phyloP scores from a whole-genome alignment of 2,113 vertebrate species.

The Cranoglanis bouderius region DNA sequence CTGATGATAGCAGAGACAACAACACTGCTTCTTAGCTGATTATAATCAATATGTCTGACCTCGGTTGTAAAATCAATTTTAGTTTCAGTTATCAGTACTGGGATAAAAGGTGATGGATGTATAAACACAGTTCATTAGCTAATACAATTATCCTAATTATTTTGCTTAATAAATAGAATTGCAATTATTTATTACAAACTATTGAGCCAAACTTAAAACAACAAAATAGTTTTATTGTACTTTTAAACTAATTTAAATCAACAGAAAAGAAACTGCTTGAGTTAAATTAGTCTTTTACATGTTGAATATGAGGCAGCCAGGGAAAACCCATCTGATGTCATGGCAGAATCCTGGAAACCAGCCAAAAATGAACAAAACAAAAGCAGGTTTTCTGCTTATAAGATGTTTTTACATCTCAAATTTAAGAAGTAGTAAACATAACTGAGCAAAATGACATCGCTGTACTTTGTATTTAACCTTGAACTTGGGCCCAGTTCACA shows the following conservation, averaged over 20 bases:
- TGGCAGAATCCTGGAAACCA: not conserved
- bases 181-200: not conserved
- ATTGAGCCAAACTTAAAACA: not conserved
- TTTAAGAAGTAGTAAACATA: not conserved
- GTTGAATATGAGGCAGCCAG: not conserved
- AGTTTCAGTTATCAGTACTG: conserved; percentile 7
- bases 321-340: not conserved
- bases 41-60: conserved; percentile 17
- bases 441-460: not conserved
- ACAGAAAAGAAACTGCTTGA: not conserved
- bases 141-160: not conserved
- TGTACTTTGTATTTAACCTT: not conserved
- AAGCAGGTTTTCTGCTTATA: not conserved
- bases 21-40: not conserved
- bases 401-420: not conserved
- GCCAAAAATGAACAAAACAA: too few relatives aligned
- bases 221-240: not conserved
- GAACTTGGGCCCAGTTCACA: not conserved
- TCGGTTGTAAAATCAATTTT: not conserved
- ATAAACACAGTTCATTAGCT: not conserved
- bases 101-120: not conserved
- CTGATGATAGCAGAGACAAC: not conserved
- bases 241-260: not conserved
- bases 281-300: not conserved
- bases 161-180: not conserved